These are phyloP conservation scores for Myodes glareolus DNA, from an alignment of 2,113 vertebrate species.

Conservation along the genomic window DNA sequence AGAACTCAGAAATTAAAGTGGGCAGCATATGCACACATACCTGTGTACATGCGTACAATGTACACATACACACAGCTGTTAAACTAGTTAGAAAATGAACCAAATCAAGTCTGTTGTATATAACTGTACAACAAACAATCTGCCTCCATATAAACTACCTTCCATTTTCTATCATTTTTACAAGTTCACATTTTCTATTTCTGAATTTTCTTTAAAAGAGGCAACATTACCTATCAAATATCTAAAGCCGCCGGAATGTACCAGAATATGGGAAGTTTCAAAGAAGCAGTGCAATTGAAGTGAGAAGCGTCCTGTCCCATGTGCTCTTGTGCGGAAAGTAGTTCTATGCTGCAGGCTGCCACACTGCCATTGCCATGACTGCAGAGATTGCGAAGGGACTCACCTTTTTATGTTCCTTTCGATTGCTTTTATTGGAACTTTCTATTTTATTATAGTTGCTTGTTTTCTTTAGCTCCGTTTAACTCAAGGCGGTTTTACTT, in stretches of 20 bases:
- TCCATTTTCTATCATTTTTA: neutral
- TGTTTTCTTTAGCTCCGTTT: slow-evolving; percentile 37
- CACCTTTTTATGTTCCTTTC: neutral
- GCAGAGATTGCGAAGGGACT: neutral
- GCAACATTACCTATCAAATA: neutral
- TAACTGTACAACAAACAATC: slow-evolving; percentile 8
- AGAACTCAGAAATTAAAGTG: neutral
- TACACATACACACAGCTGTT: neutral
- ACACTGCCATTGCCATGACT: neutral
- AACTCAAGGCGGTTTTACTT: neutral
- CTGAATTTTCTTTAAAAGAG: slow-evolving; percentile 30
- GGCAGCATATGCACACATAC: too few relatives aligned
- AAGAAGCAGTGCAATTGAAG: neutral
- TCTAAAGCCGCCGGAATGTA: neutral
- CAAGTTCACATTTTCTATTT: neutral
- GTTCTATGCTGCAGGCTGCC: neutral
- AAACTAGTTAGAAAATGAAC: neutral
- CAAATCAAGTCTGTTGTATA: neutral
- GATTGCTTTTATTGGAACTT: neutral
- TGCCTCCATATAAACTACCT: neutral
- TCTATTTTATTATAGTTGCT: neutral
- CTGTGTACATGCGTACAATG: too few relatives aligned
- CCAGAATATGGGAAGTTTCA: neutral
- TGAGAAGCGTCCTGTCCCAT: neutral
- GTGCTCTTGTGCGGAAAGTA: neutral